phyloP scores from a whole-genome alignment of 2,888 invertebrate genomes.

The Aproaerema taeniolella region DNA sequence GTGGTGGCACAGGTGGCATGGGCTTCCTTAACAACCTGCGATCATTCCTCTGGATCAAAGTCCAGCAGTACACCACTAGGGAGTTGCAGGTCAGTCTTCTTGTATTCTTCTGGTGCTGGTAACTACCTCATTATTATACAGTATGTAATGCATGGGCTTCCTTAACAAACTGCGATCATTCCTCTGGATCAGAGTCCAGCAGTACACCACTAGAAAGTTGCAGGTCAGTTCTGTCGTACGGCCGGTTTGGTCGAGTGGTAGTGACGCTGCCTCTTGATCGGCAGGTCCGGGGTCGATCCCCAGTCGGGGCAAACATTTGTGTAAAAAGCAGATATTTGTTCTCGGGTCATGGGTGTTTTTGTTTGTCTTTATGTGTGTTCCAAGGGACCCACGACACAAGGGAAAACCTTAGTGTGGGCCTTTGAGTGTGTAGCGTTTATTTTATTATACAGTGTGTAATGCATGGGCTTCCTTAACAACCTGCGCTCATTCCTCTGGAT shows the following conservation, averaged over 20 bases:
- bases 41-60: constrained; percentile 95
- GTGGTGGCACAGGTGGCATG: constrained; percentile 95
- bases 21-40: constrained; percentile 95
- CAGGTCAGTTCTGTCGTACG: constrained; percentile 79
- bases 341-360: no score
- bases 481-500: constrained; percentile 96
- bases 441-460: background rate
- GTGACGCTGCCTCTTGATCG: no score
- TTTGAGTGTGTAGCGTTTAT: background rate
- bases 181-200: constrained; percentile 97
- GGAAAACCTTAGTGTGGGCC: no score
- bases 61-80: constrained; percentile 96
- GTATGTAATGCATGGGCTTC: constrained; percentile 85
- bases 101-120: background rate
- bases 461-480: constrained; percentile 96
- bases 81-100: constrained; percentile 88
- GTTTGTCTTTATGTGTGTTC: no score
- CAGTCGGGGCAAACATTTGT: no score
- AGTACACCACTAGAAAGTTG: constrained; percentile 95
- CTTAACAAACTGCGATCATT: constrained; percentile 94
- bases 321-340: no score
- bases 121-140: background rate
- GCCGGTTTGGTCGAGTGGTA: no score
- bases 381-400: no score
- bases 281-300: no score